Evolutionary conservation across 2,797 vertebrate species (phyloP).

Genomic region (Eulemur rubriventer): DNA sequence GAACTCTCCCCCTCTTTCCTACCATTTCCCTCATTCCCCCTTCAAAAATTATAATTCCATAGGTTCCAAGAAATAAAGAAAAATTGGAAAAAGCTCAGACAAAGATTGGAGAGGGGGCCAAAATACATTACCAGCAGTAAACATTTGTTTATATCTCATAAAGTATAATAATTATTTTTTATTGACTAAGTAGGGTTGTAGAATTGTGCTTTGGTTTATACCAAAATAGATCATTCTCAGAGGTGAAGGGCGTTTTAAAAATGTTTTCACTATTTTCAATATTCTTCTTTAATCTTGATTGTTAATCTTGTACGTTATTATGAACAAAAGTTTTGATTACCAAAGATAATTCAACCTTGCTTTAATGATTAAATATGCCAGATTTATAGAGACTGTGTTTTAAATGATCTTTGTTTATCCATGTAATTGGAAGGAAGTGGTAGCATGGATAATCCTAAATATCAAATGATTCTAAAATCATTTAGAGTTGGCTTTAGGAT

Average conservation of each 20-base stretch:
- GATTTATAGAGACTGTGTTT: neutral
- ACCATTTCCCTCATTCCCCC: rapidly evolving
- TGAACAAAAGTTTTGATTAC: neutral
- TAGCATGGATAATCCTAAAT: conserved; percentile 22
- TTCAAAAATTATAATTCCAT: neutral
- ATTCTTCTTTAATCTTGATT: conserved; percentile 33
- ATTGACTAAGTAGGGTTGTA: neutral
- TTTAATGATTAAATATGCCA: neutral
- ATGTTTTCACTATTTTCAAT: neutral
- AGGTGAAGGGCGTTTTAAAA: neutral
- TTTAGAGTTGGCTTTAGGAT: conserved; percentile 24
- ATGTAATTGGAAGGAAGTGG: neutral
- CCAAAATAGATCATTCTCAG: neutral
- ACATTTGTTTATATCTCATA: neutral
- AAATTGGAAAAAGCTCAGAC: neutral
- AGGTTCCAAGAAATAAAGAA: neutral
- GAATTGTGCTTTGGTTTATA: neutral
- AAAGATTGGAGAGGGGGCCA: neutral
- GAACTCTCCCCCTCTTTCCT: neutral
- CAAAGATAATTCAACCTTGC: neutral
- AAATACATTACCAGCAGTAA: neutral
- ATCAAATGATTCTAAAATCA: neutral
- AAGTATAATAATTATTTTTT: neutral
- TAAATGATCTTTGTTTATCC: conserved; percentile 7
- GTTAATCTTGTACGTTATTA: neutral